Conservation (phyloP, 2,113 vertebrate species). For the Ardeotis arabs region DNA sequence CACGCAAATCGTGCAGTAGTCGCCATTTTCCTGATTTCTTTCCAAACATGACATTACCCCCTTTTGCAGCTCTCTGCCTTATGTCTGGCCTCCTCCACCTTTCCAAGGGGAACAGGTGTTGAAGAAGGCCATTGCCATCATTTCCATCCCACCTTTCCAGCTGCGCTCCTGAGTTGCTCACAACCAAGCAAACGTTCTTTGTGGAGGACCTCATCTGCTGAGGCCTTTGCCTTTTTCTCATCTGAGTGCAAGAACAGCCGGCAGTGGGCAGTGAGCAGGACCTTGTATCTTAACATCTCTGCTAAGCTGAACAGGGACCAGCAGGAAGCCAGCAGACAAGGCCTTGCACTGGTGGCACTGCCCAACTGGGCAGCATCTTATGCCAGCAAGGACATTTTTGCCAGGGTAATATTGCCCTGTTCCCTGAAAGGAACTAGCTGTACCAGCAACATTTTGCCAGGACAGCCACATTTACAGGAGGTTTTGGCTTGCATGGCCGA, state of each 20-base stretch:
- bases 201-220: not conserved
- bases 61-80: not conserved
- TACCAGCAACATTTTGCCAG: not conserved
- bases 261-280: not conserved
- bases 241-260: not conserved
- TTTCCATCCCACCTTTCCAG: not conserved
- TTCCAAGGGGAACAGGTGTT: not conserved
- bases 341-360: not conserved
- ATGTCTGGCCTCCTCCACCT: not conserved
- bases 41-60: not conserved
- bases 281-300: not conserved
- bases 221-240: not conserved
- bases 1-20: too few relatives aligned
- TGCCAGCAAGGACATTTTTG: not conserved
- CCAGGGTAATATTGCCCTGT: not conserved
- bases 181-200: not conserved
- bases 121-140: not conserved
- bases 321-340: not conserved
- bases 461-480: not conserved
- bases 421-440: not conserved
- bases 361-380: not conserved
- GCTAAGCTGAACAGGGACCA: not conserved
- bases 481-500: not conserved
- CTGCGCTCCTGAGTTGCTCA: not conserved
- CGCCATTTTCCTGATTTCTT: not conserved